Evolutionary conservation across 2,113 vertebrate genomes (phyloP).

Genomic region (Toxotes jaculatrix): DNA sequence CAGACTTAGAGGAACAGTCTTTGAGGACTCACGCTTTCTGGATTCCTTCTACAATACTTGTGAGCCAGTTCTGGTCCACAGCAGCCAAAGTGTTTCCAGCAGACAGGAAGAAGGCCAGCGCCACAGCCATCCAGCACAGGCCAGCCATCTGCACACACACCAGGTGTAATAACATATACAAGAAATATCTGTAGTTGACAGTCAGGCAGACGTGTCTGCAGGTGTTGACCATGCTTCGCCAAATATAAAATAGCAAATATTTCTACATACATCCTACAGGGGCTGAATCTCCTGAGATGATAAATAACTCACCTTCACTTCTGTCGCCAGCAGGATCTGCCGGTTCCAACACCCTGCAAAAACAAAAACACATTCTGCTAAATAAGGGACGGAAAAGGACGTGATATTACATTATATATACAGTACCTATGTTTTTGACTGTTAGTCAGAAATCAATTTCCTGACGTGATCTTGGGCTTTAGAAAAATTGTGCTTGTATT

Average conservation of each 20-base stretch:
- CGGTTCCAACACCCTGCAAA: not conserved
- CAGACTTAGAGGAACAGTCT: not conserved
- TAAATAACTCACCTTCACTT: not conserved
- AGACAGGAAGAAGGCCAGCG: conserved; percentile 11
- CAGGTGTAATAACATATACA: not conserved
- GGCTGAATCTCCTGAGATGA: not conserved
- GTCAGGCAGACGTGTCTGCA: too few species aligned
- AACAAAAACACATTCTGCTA: not conserved
- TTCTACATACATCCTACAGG: too few species aligned
- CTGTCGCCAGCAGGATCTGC: not conserved
- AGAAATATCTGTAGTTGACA: too few species aligned
- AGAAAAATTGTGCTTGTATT: too few species aligned
- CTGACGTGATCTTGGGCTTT: too few species aligned
- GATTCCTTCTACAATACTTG: conserved; percentile 9
- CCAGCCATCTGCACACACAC: conserved; percentile 34
- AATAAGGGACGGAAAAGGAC: too few species aligned
- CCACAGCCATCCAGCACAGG: conserved; percentile 13
- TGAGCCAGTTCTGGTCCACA: conserved; percentile 6
- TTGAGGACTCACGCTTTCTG: conserved; percentile 28
- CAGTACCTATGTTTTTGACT: too few species aligned
- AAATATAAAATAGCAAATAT: too few species aligned
- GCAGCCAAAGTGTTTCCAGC: not conserved
- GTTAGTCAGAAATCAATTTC: too few species aligned
- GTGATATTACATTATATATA: too few species aligned
- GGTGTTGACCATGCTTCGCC: too few species aligned